Base-by-base conservation (phyloP, 53 echinoderm and acorn worm genomes). In the Actinopyga echinites region DNA sequence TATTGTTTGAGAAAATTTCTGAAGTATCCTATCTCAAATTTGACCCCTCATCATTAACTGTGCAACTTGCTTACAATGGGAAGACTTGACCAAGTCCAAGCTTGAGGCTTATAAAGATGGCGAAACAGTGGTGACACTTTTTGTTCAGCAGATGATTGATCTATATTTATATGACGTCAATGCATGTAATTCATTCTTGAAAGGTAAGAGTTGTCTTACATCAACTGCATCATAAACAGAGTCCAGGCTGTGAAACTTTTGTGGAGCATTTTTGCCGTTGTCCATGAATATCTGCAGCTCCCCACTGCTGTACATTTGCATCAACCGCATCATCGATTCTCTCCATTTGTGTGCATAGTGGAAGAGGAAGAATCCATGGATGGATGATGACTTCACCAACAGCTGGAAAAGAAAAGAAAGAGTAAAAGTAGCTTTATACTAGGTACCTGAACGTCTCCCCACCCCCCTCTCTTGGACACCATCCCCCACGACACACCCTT, bases 311-410 rank as follows among this genome's bases (percentile, higher is more conserved):
- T 87, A 66, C 32, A 95, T 86, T 21, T 79, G 33, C 7, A 83
- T 78, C 64, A 92, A 85, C 17, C 90, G 82, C 37, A 52, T 86
- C 42, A 95, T 44, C 0, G 95, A 92, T 57, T 83, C 69, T 8
- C 44, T 49, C 38, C 84, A 92, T 28, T 87, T 79, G 60, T 90
- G 38, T 26, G 52, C 32, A 44, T 84, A 90, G 26, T 81, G 78
- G 36, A 88, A 30, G 22, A 95, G 85, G 13, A 95, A 79, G 69
- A 95, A 95, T 2, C 92, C 95, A 65, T 71, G 69, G 17, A 95
- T 79, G 31, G 87, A 87, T 1, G 92, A 83, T 29, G 95, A 92
- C 62, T 87, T 95, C 33, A 44, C 13, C 25, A 95, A 57, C 9
- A 95, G 61, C 95, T 95, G 71, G 24, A 59, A 7, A 71, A 34